Conservation (phyloP, 2,113 vertebrate species). For the Clinocottus analis region DNA sequence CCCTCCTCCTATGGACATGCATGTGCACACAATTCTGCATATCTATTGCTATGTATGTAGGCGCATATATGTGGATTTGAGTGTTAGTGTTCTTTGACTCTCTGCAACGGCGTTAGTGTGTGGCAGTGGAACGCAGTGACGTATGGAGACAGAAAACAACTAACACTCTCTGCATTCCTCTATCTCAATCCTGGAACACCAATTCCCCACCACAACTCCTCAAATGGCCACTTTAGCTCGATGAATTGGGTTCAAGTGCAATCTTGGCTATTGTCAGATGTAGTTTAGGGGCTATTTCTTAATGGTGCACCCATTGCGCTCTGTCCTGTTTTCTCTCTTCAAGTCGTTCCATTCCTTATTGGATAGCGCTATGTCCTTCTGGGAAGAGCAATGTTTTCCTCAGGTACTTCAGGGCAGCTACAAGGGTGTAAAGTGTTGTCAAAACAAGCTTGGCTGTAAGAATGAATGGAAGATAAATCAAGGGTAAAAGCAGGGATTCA, state of each 20-base stretch:
- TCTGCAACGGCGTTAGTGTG: background rate
- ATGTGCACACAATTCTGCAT: slow-evolving; percentile 2
- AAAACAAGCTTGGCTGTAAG: slow-evolving; percentile 44
- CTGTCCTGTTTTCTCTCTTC: slow-evolving; percentile 59
- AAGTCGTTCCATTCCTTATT: slow-evolving; percentile 48
- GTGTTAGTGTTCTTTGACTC: slow-evolving; percentile 4
- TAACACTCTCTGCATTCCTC: slow-evolving; percentile 48
- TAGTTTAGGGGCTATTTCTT: slow-evolving; percentile 81
- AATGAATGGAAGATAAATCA: slow-evolving; percentile 30
- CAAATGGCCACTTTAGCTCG: slow-evolving; percentile 77
- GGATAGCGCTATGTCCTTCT: slow-evolving; percentile 43
- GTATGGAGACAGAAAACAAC: slow-evolving; percentile 52
- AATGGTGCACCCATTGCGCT: slow-evolving; percentile 72
- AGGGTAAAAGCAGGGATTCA: slow-evolving; percentile 32
- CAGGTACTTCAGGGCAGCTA: slow-evolving; percentile 37
- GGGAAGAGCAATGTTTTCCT: slow-evolving; percentile 71
- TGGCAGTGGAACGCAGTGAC: slow-evolving; percentile 32
- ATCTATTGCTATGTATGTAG: background rate
- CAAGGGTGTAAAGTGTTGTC: slow-evolving; percentile 33
- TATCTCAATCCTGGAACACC: slow-evolving; percentile 67
- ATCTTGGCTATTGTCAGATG: slow-evolving; percentile 83
- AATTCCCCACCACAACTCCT: slow-evolving; percentile 65
- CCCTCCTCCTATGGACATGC: background rate
- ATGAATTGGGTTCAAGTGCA: slow-evolving; percentile 83
- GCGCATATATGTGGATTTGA: background rate